A percentile compares a stretch with the other conserved stretches of the same genome.
phyloP scores from a whole-genome alignment of 2,888 invertebrate species.

The Hanleya hanleyi region DNA sequence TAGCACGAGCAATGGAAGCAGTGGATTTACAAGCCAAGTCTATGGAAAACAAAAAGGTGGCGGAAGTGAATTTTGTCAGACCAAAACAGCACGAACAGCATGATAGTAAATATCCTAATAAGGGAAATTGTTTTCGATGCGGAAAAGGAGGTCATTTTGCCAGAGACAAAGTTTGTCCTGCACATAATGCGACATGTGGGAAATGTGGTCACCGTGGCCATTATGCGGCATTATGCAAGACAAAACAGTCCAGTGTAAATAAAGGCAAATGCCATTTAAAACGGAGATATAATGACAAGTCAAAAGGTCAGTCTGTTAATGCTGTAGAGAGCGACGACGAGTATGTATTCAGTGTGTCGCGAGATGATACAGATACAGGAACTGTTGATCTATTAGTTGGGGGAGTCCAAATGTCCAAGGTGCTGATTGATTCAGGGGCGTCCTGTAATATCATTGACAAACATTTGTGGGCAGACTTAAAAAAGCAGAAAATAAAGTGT shows the following conservation, averaged over 20 bases:
- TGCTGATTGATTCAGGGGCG: constrained; percentile 14
- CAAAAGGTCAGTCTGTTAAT: neutral
- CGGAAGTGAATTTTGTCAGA: constrained; percentile 1
- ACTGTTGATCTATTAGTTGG: neutral
- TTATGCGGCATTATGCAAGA: neutral
- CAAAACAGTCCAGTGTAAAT: neutral
- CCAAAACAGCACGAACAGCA: neutral
- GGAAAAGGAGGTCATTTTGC: constrained; percentile 1
- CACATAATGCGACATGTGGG: neutral
- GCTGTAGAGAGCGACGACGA: neutral
- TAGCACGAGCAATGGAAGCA: neutral
- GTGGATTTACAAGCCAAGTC: constrained; percentile 7
- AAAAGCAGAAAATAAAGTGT: constrained; percentile 6
- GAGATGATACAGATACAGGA: neutral
- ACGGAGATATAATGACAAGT: neutral
- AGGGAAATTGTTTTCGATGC: constrained; percentile 2
- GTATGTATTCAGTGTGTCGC: neutral
- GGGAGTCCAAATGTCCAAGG: neutral
- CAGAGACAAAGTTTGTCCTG: neutral
- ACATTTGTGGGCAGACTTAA: constrained; percentile 11
- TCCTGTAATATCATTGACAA: constrained; percentile 17
- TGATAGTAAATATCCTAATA: neutral
- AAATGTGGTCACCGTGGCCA: neutral
- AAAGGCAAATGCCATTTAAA: neutral
- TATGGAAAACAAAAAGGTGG: neutral